phyloP scores from a whole-genome alignment of 2,797 vertebrate species.

The Glossophaga mutica region DNA sequence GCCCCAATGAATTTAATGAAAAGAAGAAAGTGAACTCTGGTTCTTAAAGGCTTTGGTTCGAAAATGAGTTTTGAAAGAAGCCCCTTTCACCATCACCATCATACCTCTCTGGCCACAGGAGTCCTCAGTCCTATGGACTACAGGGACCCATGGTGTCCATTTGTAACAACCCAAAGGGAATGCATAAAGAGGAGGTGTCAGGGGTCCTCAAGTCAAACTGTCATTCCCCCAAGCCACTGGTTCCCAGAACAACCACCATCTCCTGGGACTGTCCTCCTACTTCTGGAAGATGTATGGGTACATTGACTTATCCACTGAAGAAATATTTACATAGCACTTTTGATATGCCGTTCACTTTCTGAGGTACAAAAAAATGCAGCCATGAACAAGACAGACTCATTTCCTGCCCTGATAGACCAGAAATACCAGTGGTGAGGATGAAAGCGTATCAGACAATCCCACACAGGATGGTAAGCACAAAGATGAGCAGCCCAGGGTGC shows the following conservation, averaged over 20 bases:
- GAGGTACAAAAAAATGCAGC: neutral
- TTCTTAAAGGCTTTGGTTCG: neutral
- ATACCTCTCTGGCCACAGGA: neutral
- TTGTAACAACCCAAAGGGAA: neutral
- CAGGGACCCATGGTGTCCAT: neutral
- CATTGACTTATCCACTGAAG: neutral
- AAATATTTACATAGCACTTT: neutral
- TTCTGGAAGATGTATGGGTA: neutral
- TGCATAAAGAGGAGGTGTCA: neutral
- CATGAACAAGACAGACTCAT: neutral
- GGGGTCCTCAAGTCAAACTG: neutral
- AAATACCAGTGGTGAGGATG: neutral
- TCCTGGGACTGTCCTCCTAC: neutral
- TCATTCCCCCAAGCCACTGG: neutral
- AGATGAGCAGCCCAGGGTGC: neutral
- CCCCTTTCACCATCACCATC: neutral
- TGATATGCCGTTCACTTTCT: neutral
- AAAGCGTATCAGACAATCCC: neutral
- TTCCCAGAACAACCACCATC: neutral
- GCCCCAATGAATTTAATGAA: neutral
- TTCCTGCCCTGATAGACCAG: neutral
- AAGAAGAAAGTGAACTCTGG: neutral
- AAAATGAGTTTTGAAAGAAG: neutral
- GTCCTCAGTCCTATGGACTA: neutral
- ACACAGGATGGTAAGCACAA: too few species aligned